Conservation (phyloP, 1,140 invertebrate genomes). For the Wiebesia pumilae region DNA sequence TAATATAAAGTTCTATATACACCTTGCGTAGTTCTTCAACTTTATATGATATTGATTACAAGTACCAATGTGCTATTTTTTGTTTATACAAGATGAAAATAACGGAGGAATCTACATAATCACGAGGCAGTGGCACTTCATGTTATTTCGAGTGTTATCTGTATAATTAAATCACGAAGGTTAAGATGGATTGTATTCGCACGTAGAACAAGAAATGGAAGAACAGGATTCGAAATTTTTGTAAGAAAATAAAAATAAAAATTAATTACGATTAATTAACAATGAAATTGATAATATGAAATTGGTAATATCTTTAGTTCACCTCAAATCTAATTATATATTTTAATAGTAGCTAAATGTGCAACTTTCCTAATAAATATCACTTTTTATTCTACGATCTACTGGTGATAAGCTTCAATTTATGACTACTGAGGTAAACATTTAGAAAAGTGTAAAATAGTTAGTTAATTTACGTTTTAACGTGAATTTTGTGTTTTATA, state of each 20-base stretch:
- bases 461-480: no score
- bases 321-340: no score
- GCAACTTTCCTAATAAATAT: no score
- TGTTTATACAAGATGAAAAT: neutral
- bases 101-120: neutral
- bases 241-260: neutral
- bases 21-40: neutral
- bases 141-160: slow-evolving; percentile 1
- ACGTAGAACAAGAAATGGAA: neutral
- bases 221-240: neutral
- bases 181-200: neutral
- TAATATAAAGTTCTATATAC: neutral
- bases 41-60: neutral
- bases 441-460: no score
- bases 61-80: neutral
- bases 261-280: no score
- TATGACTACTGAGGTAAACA: neutral
- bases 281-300: no score
- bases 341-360: no score
- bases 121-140: neutral
- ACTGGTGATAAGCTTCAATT: neutral
- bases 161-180: slow-evolving; percentile 4
- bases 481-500: no score
- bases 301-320: no score
- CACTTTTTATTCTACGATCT: neutral